Evolutionary conservation across 2,113 vertebrate species (phyloP).

Genomic region (Clinocottus analis): DNA sequence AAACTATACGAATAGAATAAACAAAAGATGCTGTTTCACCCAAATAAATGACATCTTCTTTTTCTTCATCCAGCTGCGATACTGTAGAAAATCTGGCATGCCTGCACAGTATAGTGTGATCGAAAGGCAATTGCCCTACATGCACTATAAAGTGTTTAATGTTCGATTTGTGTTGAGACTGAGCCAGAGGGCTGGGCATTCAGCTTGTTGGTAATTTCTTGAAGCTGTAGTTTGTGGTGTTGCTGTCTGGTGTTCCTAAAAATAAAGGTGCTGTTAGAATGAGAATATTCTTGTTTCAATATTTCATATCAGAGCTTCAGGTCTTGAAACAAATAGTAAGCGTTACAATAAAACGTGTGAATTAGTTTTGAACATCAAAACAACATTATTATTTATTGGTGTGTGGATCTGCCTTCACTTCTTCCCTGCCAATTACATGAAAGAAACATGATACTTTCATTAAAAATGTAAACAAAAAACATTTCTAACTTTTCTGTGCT

Average conservation of each 20-base stretch:
- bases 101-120: background rate
- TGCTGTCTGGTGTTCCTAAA: constrained; percentile 7
- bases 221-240: background rate
- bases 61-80: background rate
- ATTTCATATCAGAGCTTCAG: background rate
- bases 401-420: background rate
- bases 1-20: constrained; percentile 13
- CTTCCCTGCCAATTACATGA: background rate
- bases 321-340: background rate
- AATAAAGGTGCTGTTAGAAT: background rate
- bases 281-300: background rate
- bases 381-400: background rate
- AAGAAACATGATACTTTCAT: background rate
- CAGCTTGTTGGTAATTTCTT: constrained; percentile 1
- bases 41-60: background rate
- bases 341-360: background rate
- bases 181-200: constrained; percentile 5
- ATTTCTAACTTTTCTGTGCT: background rate
- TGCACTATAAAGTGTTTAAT: constrained; percentile 16
- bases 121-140: background rate
- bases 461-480: background rate
- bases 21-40: background rate
- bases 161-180: constrained; percentile 1
- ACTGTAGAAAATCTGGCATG: background rate
- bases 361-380: background rate